Percentiles rank a stretch among this genome's conserved stretches.
These are phyloP conservation scores for Camponotus pennsylvanicus DNA, from an alignment of 1,140 invertebrate genomes.

Conservation along the genomic window DNA sequence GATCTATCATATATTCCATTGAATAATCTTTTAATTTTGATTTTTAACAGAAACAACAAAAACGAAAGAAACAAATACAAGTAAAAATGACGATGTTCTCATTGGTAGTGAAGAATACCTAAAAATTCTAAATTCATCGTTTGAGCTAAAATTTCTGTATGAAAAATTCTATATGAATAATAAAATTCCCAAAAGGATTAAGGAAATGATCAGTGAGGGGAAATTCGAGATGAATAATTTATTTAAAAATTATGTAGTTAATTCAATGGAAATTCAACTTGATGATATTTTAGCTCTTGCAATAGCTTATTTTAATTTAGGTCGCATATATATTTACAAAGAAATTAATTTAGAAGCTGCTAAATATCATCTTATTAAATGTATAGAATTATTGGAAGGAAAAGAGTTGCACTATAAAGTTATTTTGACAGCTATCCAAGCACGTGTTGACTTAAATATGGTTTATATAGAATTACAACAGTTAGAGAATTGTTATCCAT, in stretches of 20 bases:
- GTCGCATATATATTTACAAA: neutral
- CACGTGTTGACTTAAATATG: neutral
- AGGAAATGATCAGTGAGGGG: neutral
- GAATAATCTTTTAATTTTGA: neutral
- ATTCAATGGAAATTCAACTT: neutral
- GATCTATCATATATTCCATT: neutral
- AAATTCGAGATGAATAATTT: neutral
- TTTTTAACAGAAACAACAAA: neutral
- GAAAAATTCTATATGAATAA: neutral
- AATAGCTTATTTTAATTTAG: neutral
- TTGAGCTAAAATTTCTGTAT: neutral
- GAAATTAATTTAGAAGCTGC: neutral
- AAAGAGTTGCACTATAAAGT: neutral
- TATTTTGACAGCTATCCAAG: neutral
- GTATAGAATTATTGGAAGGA: neutral
- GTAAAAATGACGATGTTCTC: neutral
- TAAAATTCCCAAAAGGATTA: neutral
- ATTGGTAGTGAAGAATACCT: neutral
- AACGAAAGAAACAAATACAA: neutral
- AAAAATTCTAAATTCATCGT: neutral
- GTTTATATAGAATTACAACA: neutral
- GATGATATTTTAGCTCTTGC: neutral
- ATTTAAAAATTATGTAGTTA: neutral
- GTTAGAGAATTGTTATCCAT: neutral
- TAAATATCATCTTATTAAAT: neutral